Percentiles rank a stretch among this genome's conserved stretches.
These are phyloP conservation scores for Fulmarus glacialis DNA, from an alignment of 2,113 vertebrate species.

Conservation along the genomic window DNA sequence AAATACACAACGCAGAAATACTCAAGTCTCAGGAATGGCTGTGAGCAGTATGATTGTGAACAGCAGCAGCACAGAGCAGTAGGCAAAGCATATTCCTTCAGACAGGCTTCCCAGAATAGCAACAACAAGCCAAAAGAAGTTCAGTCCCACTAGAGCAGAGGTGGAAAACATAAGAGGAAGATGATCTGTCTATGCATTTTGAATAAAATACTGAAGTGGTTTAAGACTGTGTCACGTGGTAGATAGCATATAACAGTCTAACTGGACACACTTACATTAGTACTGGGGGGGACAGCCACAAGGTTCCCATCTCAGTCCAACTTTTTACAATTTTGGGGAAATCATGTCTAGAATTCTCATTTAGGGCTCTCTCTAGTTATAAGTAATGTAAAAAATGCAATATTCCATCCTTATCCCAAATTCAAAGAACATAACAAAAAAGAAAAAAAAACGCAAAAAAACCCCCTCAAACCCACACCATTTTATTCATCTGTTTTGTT, in stretches of 20 bases:
- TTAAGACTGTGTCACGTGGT: fast-evolving
- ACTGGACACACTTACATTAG: too few relatives aligned
- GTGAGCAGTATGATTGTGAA: neutral
- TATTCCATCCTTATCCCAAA: neutral
- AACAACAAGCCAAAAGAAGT: neutral
- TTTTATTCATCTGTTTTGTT: neutral
- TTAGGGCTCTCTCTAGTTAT: neutral
- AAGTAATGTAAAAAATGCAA: neutral
- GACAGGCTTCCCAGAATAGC: neutral
- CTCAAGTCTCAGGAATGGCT: neutral
- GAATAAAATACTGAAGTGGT: neutral
- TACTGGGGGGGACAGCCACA: neutral
- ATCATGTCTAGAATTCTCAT: neutral
- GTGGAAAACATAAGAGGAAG: neutral
- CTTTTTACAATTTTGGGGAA: neutral
- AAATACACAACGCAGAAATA: neutral
- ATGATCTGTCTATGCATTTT: neutral
- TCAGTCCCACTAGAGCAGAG: neutral
- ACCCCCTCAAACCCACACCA: too few relatives aligned
- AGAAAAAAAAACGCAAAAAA: too few relatives aligned
- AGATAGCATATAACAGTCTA: neutral
- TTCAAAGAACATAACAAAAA: neutral
- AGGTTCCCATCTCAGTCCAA: neutral
- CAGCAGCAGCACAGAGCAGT: neutral
- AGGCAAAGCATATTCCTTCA: neutral